Evolutionary conservation across 2,797 vertebrate genomes (phyloP), one percentile per base, ranked within the genome.

Genomic region (Peromyscus aztecus): DNA sequence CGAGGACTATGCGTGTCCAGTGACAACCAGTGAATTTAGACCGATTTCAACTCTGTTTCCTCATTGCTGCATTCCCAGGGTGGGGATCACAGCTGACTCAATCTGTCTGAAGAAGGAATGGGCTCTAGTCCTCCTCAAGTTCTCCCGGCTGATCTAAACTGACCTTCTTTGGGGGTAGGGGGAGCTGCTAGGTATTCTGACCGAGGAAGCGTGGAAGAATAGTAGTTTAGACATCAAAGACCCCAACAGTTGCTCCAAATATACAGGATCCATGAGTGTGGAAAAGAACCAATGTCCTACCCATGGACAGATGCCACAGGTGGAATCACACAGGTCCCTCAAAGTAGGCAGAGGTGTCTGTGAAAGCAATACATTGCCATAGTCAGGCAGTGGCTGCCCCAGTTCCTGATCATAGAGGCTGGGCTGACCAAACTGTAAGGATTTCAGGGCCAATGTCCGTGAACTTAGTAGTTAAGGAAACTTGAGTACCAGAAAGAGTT

Each of bases 381-480:
- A 2, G 75, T 21, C 40, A 84, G 63, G 69, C 14, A 52, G 4
- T 19, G 5, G 40, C 11, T 11, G 75, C 17, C 49, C 59, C 46
- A 63, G 12, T 27, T 31, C 23, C 52, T 71, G 43, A 71, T 52
- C 49, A 16, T n/a, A 4, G 2, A 77, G 78, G 29, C 23, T 59
- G 49, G 59, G 63, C 77, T 55, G 49, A 85, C 46, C 27, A 9
- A 63, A 86, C 29, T n/a, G 1, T 49, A 83, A 91, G 43, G 59
- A 89, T 83, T 71, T 87, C 59, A 87, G 37, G 76, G n/a, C 13
- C 67, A 95, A 16, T 75, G 87, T 95, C 90, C 73, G 10, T n/a
- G 77, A 84, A 75, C n/a, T 52, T 46, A 78, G 24, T 57, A 63
- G 40, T 46, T 94, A 81, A 43, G 52, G 29, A 43, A 84, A 69